Conservation (phyloP, 2,797 vertebrate species). For the Danio jaintianensis region DNA sequence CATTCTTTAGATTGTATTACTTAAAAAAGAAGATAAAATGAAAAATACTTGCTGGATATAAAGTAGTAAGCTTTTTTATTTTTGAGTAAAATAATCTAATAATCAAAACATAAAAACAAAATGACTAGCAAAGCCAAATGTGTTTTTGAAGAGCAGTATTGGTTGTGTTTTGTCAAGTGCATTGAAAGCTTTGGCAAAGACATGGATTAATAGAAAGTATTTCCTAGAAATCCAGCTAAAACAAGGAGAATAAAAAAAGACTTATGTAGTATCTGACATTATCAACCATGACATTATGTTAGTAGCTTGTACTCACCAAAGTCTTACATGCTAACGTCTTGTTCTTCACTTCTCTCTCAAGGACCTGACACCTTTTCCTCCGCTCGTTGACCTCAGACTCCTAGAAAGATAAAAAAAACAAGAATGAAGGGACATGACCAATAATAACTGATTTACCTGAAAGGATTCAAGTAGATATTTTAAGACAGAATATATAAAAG, state of each 20-base stretch:
- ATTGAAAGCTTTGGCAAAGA: conserved; percentile 1
- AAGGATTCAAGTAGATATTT: conserved; percentile 7
- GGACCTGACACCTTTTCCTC: conserved; percentile 53
- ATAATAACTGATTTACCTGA: conserved; percentile 10
- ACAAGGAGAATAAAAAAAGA: background rate
- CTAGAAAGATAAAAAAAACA: conserved; percentile 43
- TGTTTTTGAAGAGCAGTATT: background rate
- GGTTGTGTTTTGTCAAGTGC: background rate
- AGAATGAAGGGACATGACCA: background rate
- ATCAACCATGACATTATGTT: background rate
- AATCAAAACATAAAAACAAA: background rate
- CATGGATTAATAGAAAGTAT: background rate
- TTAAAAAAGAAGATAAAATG: no score
- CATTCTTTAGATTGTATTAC: no score
- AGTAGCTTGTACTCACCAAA: conserved; percentile 53
- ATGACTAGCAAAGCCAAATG: background rate
- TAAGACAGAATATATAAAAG: background rate
- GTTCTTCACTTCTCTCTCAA: conserved; percentile 60
- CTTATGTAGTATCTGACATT: background rate
- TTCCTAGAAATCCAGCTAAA: background rate
- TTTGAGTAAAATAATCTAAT: no score
- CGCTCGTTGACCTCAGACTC: conserved; percentile 58
- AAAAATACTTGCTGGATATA: background rate
- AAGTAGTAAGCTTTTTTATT: no score
- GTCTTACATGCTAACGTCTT: conserved; percentile 57